Conservation (phyloP, 2,113 vertebrate genomes). For the Donacobius atricapilla region DNA sequence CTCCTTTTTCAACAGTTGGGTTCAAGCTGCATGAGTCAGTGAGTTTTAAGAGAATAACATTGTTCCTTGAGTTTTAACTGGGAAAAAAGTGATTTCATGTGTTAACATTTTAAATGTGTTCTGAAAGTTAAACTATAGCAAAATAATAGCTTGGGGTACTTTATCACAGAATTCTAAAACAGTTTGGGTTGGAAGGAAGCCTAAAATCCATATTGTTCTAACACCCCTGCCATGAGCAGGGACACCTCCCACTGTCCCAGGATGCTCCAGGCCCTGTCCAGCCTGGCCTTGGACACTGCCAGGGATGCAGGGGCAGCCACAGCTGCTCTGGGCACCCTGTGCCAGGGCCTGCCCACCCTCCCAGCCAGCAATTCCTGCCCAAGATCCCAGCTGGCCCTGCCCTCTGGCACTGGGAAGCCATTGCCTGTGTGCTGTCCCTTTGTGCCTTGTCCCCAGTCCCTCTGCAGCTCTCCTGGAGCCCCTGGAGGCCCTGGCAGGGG, state of each 20-base stretch:
- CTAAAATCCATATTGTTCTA: not conserved
- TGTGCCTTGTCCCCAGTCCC: not conserved
- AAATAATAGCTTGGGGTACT: not conserved
- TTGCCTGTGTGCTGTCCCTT: too few species aligned
- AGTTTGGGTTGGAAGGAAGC: not conserved
- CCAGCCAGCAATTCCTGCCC: accelerated
- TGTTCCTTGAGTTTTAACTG: not conserved
- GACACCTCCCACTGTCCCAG: accelerated
- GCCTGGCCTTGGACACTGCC: not conserved
- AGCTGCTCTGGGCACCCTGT: not conserved
- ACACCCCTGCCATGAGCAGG: not conserved
- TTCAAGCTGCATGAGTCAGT: not conserved
- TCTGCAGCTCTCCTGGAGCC: not conserved
- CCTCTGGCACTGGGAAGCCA: too few species aligned
- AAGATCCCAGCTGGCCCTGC: too few species aligned
- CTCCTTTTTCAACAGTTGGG: not conserved
- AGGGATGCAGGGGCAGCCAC: not conserved
- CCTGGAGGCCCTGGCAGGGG: not conserved
- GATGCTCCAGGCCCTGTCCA: accelerated
- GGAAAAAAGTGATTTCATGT: not conserved
- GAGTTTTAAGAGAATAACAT: not conserved
- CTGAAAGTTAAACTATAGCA: not conserved
- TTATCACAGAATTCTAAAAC: not conserved
- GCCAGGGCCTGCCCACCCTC: not conserved
- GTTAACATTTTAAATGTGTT: not conserved